Conservation (phyloP, 1,140 invertebrate genomes). For the Lordiphosa mommai region DNA sequence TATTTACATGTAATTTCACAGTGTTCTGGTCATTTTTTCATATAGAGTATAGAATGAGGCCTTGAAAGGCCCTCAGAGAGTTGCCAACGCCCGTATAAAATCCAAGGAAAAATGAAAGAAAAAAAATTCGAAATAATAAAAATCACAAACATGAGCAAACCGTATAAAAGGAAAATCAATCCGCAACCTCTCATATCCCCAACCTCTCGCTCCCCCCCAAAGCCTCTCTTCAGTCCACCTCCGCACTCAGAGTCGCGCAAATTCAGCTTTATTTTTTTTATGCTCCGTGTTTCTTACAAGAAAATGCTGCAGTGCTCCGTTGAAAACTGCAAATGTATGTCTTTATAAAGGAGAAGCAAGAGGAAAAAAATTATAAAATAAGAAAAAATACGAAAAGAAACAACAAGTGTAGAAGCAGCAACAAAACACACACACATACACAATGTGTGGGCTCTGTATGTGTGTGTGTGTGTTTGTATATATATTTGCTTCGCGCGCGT, state of each 20-base stretch:
- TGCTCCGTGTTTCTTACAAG: constrained; percentile 62
- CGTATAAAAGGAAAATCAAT: constrained; percentile 71
- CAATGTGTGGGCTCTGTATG: constrained; percentile 9
- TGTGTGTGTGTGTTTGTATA: constrained; percentile 39
- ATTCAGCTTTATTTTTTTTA: constrained; percentile 71
- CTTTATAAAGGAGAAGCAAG: constrained; percentile 62
- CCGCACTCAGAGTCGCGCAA: constrained; percentile 46
- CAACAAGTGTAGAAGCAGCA: constrained; percentile 41
- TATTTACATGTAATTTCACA: too few relatives aligned
- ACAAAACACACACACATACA: constrained; percentile 56
- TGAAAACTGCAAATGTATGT: constrained; percentile 67
- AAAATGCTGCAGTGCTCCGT: constrained; percentile 67
- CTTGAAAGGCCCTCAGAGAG: too few relatives aligned
- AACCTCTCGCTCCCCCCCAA: background rate
- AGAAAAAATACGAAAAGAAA: constrained; percentile 15
- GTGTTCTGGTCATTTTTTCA: too few relatives aligned
- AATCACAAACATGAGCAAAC: constrained; percentile 62
- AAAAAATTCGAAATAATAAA: constrained; percentile 45
- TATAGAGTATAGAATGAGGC: too few relatives aligned
- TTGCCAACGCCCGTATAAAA: too few relatives aligned
- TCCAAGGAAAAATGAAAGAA: too few relatives aligned
- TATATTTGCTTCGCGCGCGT: constrained; percentile 68
- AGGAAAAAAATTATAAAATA: constrained; percentile 68
- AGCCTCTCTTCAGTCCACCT: background rate
- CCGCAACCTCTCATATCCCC: constrained; percentile 9